Percentiles rank a stretch among this genome's conserved stretches.
phyloP scores from a whole-genome alignment of 2,113 vertebrate species.

The Planiliza haematocheilus region DNA sequence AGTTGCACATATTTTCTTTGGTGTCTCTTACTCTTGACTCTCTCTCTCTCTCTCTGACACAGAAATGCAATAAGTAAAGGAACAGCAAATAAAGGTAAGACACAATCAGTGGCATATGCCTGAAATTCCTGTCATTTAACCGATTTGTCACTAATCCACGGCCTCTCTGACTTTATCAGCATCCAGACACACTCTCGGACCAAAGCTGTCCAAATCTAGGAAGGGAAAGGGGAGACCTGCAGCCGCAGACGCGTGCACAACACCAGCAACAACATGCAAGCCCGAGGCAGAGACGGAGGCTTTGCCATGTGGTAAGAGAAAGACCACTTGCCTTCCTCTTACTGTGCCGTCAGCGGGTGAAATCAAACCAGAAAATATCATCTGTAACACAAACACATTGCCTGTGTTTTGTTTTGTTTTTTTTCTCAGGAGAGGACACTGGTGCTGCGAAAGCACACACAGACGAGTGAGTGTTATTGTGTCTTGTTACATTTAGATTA shows the following conservation, averaged over 20 bases:
- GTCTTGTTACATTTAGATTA: neutral
- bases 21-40: neutral
- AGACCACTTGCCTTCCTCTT: neutral
- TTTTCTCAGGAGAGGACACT: slow-evolving; percentile 27
- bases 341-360: no score
- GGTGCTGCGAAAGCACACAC: slow-evolving; percentile 17
- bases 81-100: slow-evolving; percentile 36
- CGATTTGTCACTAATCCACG: slow-evolving; percentile 1
- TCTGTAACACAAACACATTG: neutral
- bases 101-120: neutral
- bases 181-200: slow-evolving; percentile 1
- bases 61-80: slow-evolving; percentile 36
- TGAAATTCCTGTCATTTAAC: neutral
- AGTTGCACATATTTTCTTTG: neutral
- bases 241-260: neutral
- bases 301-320: slow-evolving; percentile 31
- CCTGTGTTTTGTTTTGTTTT: slow-evolving; percentile 1
- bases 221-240: slow-evolving; percentile 21
- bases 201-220: slow-evolving; percentile 36
- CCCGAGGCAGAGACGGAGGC: slow-evolving; percentile 16
- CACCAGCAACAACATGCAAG: slow-evolving; percentile 23
- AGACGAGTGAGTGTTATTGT: slow-evolving; percentile 36
- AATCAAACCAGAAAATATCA: neutral
- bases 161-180: slow-evolving; percentile 12
- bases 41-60: slow-evolving; percentile 8